phyloP scores from a whole-genome alignment of 2,113 vertebrate species.

The Ameiurus melas region DNA sequence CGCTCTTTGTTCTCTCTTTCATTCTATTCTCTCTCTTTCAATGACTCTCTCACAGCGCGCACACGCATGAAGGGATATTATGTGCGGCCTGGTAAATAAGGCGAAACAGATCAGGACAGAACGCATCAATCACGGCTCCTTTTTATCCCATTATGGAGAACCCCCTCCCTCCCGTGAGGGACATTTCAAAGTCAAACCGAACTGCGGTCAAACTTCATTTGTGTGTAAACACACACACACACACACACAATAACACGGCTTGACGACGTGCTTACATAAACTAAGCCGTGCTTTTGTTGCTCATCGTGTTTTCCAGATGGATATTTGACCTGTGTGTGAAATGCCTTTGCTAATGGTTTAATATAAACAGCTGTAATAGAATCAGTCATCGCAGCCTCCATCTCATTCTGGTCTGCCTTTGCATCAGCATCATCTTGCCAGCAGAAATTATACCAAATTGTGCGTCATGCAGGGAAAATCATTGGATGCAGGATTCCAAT shows the following conservation, averaged over 20 bases:
- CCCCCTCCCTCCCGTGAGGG: slow-evolving; percentile 49
- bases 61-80: slow-evolving; percentile 24
- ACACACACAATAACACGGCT: too few relatives aligned
- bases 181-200: slow-evolving; percentile 58
- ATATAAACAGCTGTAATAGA: not conserved
- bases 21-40: not conserved
- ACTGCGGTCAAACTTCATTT: slow-evolving; percentile 32
- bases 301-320: not conserved
- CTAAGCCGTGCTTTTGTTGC: not conserved
- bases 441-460: slow-evolving; percentile 29
- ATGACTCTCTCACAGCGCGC: slow-evolving; percentile 5
- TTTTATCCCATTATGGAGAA: slow-evolving; percentile 55
- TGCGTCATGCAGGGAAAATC: slow-evolving; percentile 6
- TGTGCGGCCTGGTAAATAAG: slow-evolving; percentile 58
- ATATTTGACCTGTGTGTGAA: not conserved
- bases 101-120: slow-evolving; percentile 54
- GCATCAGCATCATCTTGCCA: slow-evolving; percentile 14
- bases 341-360: not conserved
- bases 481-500: not conserved
- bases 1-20: slow-evolving; percentile 5
- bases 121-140: slow-evolving; percentile 62
- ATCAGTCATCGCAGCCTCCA: not conserved
- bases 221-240: not conserved
- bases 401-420: not conserved
- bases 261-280: not conserved